Conservation (phyloP, 2,797 vertebrate species). For the Pipistrellus pygmaeus region DNA sequence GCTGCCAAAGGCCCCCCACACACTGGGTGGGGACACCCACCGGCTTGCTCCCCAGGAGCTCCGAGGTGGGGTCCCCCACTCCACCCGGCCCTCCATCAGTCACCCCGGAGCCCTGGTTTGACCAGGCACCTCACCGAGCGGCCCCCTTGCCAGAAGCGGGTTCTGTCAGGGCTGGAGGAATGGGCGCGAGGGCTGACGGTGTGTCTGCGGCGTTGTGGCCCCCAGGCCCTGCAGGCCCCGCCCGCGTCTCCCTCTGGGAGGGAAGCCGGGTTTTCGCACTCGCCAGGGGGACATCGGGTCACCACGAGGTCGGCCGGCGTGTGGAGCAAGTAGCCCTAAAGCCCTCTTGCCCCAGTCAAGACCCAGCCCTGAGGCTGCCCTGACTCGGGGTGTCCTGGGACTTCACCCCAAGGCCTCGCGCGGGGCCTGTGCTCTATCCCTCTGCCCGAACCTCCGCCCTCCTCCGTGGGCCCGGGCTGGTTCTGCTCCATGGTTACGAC, state of each 20-base stretch:
- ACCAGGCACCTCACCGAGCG: neutral
- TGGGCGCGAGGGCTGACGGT: neutral
- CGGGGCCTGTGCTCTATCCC: no score
- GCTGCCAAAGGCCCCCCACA: neutral
- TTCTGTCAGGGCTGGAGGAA: no score
- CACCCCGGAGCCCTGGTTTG: neutral
- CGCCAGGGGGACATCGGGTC: no score
- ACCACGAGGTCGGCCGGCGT: neutral
- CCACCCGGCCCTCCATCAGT: neutral
- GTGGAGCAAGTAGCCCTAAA: neutral
- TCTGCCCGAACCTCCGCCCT: neutral
- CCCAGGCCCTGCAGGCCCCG: no score
- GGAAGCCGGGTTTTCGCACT: neutral
- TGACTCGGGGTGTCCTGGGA: neutral
- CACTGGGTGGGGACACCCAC: neutral
- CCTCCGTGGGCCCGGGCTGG: neutral
- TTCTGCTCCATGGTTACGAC: neutral
- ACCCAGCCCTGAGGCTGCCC: neutral
- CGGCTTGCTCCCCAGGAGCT: neutral
- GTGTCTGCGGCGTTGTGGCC: neutral
- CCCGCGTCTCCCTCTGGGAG: no score
- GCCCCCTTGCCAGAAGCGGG: neutral
- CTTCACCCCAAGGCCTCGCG: rapidly evolving
- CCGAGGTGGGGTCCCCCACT: neutral
- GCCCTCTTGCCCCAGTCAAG: neutral